A percentile compares a stretch with the other conserved stretches of the same genome.
Evolutionary conservation across 2,888 invertebrate species (phyloP).

Genomic region (Dolomedes plantarius): DNA sequence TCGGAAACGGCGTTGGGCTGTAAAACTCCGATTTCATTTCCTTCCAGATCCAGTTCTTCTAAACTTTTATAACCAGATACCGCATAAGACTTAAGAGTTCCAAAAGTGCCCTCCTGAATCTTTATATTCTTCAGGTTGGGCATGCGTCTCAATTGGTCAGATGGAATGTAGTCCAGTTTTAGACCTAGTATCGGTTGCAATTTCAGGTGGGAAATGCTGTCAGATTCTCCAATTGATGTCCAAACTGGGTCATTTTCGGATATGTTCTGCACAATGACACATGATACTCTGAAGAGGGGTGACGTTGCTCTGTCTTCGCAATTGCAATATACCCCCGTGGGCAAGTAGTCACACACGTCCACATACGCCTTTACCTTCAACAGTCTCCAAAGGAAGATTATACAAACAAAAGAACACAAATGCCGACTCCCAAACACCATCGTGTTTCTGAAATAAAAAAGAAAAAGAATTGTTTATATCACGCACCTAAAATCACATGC

Average conservation of each 20-base stretch:
- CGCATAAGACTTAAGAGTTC: slow-evolving; percentile 16
- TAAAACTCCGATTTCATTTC: slow-evolving; percentile 41
- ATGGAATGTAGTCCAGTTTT: slow-evolving; percentile 42
- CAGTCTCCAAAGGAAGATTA: slow-evolving; percentile 2
- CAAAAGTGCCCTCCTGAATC: slow-evolving; percentile 43
- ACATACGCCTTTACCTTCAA: slow-evolving; percentile 1
- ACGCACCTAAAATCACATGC: too few species aligned
- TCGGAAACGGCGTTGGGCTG: slow-evolving; percentile 28
- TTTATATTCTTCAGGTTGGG: slow-evolving; percentile 18
- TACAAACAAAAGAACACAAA: not conserved
- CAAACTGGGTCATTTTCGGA: slow-evolving; percentile 18
- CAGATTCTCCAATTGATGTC: slow-evolving; percentile 25
- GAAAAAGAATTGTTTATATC: too few species aligned
- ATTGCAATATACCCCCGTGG: not conserved
- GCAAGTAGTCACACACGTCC: slow-evolving; percentile 30
- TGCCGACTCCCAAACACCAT: not conserved
- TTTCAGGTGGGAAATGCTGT: slow-evolving; percentile 27
- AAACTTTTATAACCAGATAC: slow-evolving; percentile 38
- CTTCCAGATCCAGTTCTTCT: slow-evolving; percentile 40
- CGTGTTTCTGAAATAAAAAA: not conserved
- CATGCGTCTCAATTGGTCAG: slow-evolving; percentile 17
- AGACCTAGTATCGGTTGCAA: slow-evolving; percentile 7
- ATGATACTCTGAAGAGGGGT: not conserved
- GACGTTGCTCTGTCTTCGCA: not conserved
- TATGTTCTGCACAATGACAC: slow-evolving; percentile 17